These are phyloP conservation scores for Idaea aversata DNA, from an alignment of 2,888 invertebrate genomes.

Conservation along the genomic window DNA sequence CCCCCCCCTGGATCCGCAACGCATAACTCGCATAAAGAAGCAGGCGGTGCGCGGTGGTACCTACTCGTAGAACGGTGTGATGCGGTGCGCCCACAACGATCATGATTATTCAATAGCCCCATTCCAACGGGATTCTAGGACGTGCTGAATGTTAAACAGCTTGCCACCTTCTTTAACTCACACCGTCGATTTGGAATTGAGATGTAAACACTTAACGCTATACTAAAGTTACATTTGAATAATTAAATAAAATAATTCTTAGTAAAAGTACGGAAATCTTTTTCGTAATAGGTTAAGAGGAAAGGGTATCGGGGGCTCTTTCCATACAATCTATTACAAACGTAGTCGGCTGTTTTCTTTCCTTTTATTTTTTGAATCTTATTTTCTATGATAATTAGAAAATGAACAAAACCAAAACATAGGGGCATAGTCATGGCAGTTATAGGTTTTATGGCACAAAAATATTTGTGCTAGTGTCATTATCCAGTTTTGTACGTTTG, in stretches of 20 bases:
- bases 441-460: too few relatives aligned
- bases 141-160: slow-evolving; percentile 65
- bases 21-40: slow-evolving; percentile 39
- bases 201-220: neutral
- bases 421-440: too few relatives aligned
- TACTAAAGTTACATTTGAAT: neutral
- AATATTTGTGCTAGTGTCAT: too few relatives aligned
- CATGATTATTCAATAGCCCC: slow-evolving; percentile 75
- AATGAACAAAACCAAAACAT: too few relatives aligned
- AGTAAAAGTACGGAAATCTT: too few relatives aligned
- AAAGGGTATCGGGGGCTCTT: too few relatives aligned
- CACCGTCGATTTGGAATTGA: neutral
- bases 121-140: slow-evolving; percentile 56
- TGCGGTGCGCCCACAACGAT: slow-evolving; percentile 54
- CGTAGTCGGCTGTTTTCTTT: too few relatives aligned
- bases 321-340: too few relatives aligned
- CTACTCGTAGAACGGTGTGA: slow-evolving; percentile 32
- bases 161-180: slow-evolving; percentile 39
- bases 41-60: slow-evolving; percentile 25
- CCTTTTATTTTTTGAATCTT: too few relatives aligned
- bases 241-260: neutral
- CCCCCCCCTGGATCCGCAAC: neutral
- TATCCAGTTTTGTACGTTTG: too few relatives aligned
- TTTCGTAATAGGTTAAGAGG: too few relatives aligned
- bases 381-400: too few relatives aligned